phyloP scores from a whole-genome alignment of 1,140 invertebrate genomes.

The Diachasmimorpha longicaudata region DNA sequence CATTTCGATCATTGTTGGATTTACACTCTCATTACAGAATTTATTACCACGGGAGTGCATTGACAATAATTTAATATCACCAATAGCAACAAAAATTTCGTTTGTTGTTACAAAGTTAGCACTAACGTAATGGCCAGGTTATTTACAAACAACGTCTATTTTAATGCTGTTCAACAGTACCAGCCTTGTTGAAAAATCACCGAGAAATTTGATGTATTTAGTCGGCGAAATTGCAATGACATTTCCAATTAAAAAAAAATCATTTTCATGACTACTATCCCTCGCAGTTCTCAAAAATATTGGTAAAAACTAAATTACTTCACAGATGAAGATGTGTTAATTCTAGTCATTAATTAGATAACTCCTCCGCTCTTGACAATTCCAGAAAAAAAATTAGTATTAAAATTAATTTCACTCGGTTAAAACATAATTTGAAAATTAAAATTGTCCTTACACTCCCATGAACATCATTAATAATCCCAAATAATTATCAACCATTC shows the following conservation, averaged over 20 bases:
- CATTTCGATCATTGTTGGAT: too few species aligned
- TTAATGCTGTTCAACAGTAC: background rate
- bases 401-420: background rate
- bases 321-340: background rate
- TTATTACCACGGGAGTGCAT: background rate
- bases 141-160: background rate
- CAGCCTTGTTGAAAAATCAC: background rate
- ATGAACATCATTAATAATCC: background rate
- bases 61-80: background rate
- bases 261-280: background rate
- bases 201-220: background rate
- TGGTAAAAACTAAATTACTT: background rate
- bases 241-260: background rate
- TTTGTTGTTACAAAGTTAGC: background rate
- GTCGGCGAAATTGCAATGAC: background rate
- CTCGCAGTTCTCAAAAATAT: background rate
- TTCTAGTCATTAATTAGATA: background rate
- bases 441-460: background rate
- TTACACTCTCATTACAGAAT: too few species aligned
- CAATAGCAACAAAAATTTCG: background rate
- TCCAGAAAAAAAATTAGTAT: background rate
- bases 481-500: background rate
- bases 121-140: background rate
- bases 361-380: background rate
- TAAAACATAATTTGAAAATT: background rate